Evolutionary conservation across 1,140 invertebrate genomes (phyloP), one percentile per base, ranked within the genome.

Genomic region (Apis florea): DNA sequence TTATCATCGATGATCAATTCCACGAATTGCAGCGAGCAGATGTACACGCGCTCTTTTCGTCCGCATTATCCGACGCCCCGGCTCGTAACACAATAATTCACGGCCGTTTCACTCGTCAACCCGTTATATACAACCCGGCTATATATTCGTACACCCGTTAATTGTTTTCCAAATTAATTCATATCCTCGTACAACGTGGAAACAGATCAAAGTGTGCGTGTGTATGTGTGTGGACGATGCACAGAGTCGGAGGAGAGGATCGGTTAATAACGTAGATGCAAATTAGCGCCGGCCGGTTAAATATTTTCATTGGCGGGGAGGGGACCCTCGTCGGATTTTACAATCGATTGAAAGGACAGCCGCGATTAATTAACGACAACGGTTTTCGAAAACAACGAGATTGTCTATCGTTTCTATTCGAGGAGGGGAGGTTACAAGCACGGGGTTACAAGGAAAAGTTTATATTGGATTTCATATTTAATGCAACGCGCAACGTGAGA

Each of bases 401-500:
- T 54, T 24, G n/a, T 31, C 17, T 13, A 8, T 67, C 59, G 40
- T 58, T 24, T 24, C n/a, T n/a, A n/a, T n/a, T n/a, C n/a, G n/a
- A n/a, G n/a, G n/a, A n/a, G n/a, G n/a, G n/a, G n/a, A n/a, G n/a
- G n/a, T n/a, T n/a, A n/a, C n/a, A n/a, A n/a, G n/a, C n/a, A n/a
- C n/a, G n/a, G n/a, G 79, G 12, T 64, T 53, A 21, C 58, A 69
- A 72, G 76, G 74, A 87, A 90, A 91, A 91, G 79, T 91, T 91
- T 90, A 89, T 90, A 91, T 91, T 91, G 90, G 89, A 90, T 91
- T 91, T 91, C 89, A 91, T 91, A 90, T 91, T 91, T 91, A 90
- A 91, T 91, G 89, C 89, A 90, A 90, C 89, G 84, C 79, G 76
- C 85, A 73, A 54, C 72, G 70, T 70, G 69, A 79, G 54, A 63